Percentiles rank a stretch among this genome's conserved stretches.
phyloP scores from a whole-genome alignment of 2,797 vertebrate species.

The Myotis planiceps region DNA sequence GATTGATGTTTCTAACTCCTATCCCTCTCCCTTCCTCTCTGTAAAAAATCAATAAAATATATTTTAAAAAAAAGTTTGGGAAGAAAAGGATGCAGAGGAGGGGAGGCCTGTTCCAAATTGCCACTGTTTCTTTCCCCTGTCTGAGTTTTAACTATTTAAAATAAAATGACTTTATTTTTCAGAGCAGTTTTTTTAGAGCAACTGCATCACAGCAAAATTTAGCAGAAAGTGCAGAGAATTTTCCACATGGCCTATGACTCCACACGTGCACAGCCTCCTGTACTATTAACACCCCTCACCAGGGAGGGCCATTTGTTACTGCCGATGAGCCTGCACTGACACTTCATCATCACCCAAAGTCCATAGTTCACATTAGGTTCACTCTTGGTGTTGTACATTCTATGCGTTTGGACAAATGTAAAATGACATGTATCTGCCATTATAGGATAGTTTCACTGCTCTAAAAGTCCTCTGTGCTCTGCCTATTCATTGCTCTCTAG shows the following conservation, averaged over 20 bases:
- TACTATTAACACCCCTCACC: too few species aligned
- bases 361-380: background rate
- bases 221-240: background rate
- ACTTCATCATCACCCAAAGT: background rate
- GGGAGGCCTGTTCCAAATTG: background rate
- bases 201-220: background rate
- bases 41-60: too few species aligned
- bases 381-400: background rate
- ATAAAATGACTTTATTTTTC: background rate
- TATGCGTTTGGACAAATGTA: background rate
- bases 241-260: accelerated
- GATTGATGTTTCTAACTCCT: too few species aligned
- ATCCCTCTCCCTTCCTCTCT: too few species aligned
- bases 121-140: background rate
- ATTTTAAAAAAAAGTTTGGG: background rate
- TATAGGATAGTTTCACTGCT: background rate
- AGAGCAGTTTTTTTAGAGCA: background rate
- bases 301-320: background rate
- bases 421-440: background rate
- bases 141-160: background rate
- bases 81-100: background rate
- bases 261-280: accelerated
- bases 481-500: background rate
- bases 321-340: background rate
- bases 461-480: background rate